Evolutionary conservation across 2,888 invertebrate species (phyloP).

Genomic region (Formica aserva): DNA sequence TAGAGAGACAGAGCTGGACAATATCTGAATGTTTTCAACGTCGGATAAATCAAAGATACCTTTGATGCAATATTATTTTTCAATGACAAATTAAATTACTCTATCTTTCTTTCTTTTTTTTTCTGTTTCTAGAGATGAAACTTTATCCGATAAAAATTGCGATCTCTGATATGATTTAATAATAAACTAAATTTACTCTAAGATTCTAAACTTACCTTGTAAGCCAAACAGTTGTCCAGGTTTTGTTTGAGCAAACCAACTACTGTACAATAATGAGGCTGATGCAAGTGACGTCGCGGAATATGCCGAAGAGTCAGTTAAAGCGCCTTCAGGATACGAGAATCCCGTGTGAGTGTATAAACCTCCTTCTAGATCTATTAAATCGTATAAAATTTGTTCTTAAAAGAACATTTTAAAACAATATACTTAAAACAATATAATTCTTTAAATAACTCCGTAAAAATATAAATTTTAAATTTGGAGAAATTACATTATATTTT

Average conservation of each 20-base stretch:
- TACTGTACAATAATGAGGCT: slow-evolving; percentile 83
- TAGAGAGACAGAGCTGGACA: background rate
- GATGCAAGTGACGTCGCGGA: slow-evolving; percentile 83
- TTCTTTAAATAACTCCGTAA: background rate
- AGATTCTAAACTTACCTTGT: slow-evolving; percentile 87
- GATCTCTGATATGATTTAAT: background rate
- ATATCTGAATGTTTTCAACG: background rate
- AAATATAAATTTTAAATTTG: background rate
- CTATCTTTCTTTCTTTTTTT: background rate
- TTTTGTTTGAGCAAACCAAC: slow-evolving; percentile 84
- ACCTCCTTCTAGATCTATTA: slow-evolving; percentile 65
- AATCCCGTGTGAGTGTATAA: slow-evolving; percentile 69
- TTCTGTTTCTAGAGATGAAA: background rate
- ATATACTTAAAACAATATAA: background rate
- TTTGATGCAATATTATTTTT: background rate
- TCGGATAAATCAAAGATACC: background rate
- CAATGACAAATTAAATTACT: background rate
- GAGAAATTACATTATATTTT: background rate
- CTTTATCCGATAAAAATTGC: background rate
- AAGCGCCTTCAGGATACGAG: slow-evolving; percentile 71
- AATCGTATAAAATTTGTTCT: background rate
- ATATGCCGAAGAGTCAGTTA: slow-evolving; percentile 79
- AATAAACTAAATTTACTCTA: background rate
- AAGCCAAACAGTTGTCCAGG: slow-evolving; percentile 88
- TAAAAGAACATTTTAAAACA: background rate